These are phyloP conservation scores for Anhinga anhinga DNA, from an alignment of 2,113 vertebrate species.

Conservation along the genomic window DNA sequence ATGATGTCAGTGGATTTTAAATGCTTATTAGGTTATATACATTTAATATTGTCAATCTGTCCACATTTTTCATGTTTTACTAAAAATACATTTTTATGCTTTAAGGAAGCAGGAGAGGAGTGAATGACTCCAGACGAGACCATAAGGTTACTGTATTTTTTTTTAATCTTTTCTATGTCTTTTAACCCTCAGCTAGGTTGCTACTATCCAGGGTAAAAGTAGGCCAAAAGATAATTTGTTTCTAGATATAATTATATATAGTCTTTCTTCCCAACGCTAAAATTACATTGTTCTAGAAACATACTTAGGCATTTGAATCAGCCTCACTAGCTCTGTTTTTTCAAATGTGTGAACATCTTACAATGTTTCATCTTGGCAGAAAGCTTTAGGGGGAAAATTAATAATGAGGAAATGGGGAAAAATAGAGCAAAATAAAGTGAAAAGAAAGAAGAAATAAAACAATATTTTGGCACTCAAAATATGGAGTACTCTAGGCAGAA, in stretches of 20 bases:
- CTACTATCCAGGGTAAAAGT: neutral
- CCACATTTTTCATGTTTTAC: neutral
- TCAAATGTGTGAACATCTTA: neutral
- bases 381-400: slow-evolving; percentile 9
- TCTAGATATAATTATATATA: neutral
- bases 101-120: neutral
- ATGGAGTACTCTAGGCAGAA: neutral
- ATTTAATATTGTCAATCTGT: neutral
- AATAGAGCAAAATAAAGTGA: neutral
- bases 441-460: neutral
- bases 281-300: neutral
- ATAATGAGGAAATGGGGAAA: neutral
- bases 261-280: neutral
- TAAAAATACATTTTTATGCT: neutral
- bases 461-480: neutral
- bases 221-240: neutral
- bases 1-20: neutral
- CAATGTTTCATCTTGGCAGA: slow-evolving; percentile 26
- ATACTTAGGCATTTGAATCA: neutral
- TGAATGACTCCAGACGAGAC: neutral
- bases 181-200: neutral
- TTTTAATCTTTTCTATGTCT: neutral
- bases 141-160: neutral
- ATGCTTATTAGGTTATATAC: neutral
- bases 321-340: neutral